Conservation (phyloP, 2,113 vertebrate genomes). For the Pelobates fuscus region DNA sequence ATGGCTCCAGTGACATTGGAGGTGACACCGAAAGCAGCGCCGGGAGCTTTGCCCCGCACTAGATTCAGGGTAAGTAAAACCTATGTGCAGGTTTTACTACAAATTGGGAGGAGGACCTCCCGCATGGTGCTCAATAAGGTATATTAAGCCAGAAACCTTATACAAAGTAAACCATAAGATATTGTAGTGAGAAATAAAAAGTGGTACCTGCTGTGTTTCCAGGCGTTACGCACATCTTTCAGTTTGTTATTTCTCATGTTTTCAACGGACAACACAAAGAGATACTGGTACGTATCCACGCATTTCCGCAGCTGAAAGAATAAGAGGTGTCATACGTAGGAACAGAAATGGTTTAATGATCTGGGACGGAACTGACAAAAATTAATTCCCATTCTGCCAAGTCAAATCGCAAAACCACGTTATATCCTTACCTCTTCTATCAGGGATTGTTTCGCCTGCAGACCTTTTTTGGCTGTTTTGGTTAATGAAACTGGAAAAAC, state of each 20-base stretch:
- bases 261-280: conserved; percentile 91
- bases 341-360: neutral
- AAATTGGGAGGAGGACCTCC: neutral
- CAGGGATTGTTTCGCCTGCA: conserved; percentile 83
- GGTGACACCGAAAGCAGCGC: neutral
- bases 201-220: conserved; percentile 94
- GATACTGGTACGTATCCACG: conserved; percentile 88
- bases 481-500: conserved; percentile 80
- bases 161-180: neutral
- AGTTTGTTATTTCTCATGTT: conserved; percentile 97
- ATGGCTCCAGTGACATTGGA: no score
- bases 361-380: no score
- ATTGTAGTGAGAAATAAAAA: no score
- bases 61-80: no score
- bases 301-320: conserved; percentile 84
- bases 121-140: no score
- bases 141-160: no score
- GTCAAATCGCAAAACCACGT: no score
- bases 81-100: no score
- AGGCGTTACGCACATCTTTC: conserved; percentile 89
- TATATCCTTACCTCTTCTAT: conserved; percentile 81
- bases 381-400: no score
- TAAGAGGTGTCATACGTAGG: conserved; percentile 1
- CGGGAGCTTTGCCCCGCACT: no score
- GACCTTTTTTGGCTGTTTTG: conserved; percentile 86